Base-by-base conservation (phyloP, 2,888 invertebrate species). In the Mesodorylaimus sp. region DNA sequence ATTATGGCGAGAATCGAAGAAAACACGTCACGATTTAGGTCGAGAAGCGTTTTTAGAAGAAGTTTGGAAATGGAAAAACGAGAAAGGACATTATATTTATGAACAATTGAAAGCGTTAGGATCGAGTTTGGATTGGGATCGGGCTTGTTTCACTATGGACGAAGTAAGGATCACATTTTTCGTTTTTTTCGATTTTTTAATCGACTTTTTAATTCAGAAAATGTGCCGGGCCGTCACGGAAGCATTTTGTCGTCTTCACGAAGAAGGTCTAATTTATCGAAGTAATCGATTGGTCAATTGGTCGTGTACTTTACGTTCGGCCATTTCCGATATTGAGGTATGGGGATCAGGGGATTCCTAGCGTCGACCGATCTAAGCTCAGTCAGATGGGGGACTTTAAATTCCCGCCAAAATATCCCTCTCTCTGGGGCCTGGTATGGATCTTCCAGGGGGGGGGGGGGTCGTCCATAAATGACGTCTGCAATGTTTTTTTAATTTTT, bases 301-400 rank as follows among this genome's bases (percentile, higher is more conserved):
- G 97, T 95, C 91, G 0, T 97, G 95, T 64, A 76, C 84, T 0
- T 72, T 99, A 16, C 85, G 87, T 64, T 93, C 91, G 46, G 95
- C 95, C 7, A 97, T 99, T 58, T 95, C 95, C 0, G 97, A 99
- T 66, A 93, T 99, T 56, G 97, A 97, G 71, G 91, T 77, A 56
- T 13, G n/a, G n/a, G n/a, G n/a, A n/a, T n/a, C n/a, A n/a, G n/a
- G n/a, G n/a, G n/a, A n/a, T n/a, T n/a, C n/a, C n/a, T n/a, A n/a
- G n/a, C n/a, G n/a, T n/a, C n/a, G n/a, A n/a, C n/a, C n/a, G n/a
- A n/a, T n/a, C n/a, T n/a, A n/a, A n/a, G n/a, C n/a, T n/a, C n/a
- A n/a, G n/a, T n/a, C n/a, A n/a, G n/a, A n/a, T n/a, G n/a, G n/a
- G n/a, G n/a, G 2, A 36, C 24, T 3, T 42, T n/a, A n/a, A n/a